Conservation (phyloP, 1,140 invertebrate genomes). For the Euglossa dilemma region DNA sequence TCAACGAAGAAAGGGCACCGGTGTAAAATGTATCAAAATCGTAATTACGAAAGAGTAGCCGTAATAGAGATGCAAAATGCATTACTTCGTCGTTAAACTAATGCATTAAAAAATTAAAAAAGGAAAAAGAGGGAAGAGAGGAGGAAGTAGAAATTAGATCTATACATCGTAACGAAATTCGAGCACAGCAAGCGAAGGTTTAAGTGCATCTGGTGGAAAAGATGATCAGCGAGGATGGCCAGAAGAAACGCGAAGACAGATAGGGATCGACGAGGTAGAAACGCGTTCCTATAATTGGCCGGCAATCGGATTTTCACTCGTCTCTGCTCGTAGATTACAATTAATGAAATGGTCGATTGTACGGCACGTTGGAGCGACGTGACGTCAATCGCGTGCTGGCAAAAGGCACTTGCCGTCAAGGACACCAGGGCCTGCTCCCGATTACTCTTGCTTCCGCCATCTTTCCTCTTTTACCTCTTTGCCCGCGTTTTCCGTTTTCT, state of each 20-base stretch:
- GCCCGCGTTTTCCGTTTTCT: not conserved
- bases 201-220: not conserved
- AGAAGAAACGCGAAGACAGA: not conserved
- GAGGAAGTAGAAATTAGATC: not conserved
- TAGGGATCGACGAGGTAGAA: slow-evolving; percentile 7
- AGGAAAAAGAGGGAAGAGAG: no score
- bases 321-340: slow-evolving; percentile 61
- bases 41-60: not conserved
- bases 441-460: slow-evolving; percentile 45
- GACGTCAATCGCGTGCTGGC: slow-evolving; percentile 69
- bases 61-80: not conserved
- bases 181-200: not conserved
- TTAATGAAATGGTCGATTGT: slow-evolving; percentile 69
- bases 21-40: not conserved
- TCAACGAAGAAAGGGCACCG: no score
- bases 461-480: slow-evolving; percentile 24
- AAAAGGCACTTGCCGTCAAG: slow-evolving; percentile 68
- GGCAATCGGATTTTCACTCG: slow-evolving; percentile 58
- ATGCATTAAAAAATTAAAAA: not conserved
- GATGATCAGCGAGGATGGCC: not conserved
- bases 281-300: slow-evolving; percentile 36
- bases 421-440: slow-evolving; percentile 53
- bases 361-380: slow-evolving; percentile 50
- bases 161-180: slow-evolving; percentile 1
- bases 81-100: not conserved